Percentiles rank a stretch among this genome's conserved stretches.
Evolutionary conservation across 2,113 vertebrate genomes (phyloP).

Genomic region (Mesoclemmys tuberculata): DNA sequence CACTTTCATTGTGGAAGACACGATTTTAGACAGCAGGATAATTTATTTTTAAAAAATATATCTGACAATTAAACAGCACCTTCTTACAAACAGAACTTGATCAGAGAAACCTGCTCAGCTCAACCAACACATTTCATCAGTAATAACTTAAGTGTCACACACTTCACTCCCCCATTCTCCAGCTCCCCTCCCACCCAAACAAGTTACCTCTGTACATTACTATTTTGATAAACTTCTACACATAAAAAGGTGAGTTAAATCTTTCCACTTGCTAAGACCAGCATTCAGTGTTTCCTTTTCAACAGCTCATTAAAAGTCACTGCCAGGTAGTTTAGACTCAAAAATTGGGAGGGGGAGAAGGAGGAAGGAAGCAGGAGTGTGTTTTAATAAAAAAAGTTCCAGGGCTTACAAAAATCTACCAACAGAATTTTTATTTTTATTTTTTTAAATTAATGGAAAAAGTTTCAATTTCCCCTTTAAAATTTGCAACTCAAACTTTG

Average conservation of each 20-base stretch:
- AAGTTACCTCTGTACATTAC: not conserved
- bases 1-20: not conserved
- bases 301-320: not conserved
- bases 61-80: slow-evolving; percentile 27
- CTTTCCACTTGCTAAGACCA: not conserved
- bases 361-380: too few relatives aligned
- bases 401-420: not conserved
- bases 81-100: slow-evolving; percentile 34
- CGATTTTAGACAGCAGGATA: slow-evolving; percentile 48
- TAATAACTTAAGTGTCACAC: not conserved
- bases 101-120: not conserved
- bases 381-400: not conserved
- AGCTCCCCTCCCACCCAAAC: slow-evolving; percentile 8
- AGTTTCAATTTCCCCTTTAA: not conserved
- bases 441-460: not conserved
- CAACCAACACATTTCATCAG: not conserved
- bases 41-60: slow-evolving; percentile 71
- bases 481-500: not conserved
- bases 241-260: slow-evolving; percentile 1
- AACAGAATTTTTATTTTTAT: not conserved
- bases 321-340: not conserved
- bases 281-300: not conserved
- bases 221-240: not conserved
- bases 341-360: slow-evolving; percentile 19
- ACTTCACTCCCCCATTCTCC: not conserved